phyloP scores from a whole-genome alignment of 2,113 vertebrate species.

The Himantopus leucocephalus region DNA sequence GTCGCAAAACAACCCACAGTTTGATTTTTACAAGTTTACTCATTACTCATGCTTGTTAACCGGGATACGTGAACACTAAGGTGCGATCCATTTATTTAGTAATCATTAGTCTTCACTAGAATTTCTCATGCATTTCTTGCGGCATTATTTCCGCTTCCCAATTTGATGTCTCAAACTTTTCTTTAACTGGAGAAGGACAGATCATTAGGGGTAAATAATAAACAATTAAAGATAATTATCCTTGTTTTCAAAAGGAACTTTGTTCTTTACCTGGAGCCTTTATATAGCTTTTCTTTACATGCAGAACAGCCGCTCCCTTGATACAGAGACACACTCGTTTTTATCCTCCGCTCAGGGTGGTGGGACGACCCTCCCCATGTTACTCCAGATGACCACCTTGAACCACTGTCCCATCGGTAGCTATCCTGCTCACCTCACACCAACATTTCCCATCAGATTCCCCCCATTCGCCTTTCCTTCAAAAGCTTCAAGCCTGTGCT shows the following conservation, averaged over 20 bases:
- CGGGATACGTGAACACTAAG: background rate
- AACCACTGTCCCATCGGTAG: background rate
- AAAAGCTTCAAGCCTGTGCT: background rate
- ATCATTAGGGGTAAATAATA: background rate
- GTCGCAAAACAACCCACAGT: background rate
- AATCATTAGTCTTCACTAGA: background rate
- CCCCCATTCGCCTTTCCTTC: background rate
- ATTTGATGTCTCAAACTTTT: background rate
- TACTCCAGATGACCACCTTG: too few species aligned
- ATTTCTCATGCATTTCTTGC: background rate
- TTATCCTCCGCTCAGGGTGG: background rate
- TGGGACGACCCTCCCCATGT: background rate
- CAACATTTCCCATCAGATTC: background rate
- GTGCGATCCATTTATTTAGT: background rate
- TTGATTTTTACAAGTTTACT: constrained; percentile 9
- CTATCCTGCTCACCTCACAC: too few species aligned
- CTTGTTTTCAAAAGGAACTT: background rate
- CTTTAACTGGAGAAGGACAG: background rate
- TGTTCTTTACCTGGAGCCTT: background rate
- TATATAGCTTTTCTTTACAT: background rate
- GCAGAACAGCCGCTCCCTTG: background rate
- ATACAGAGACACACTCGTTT: rapidly evolving
- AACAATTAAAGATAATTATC: background rate
- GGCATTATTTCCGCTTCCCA: background rate
- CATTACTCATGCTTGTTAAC: background rate